Percentiles rank a stretch among this genome's conserved stretches.
These are phyloP conservation scores for Podarcis raffonei DNA, from an alignment of 2,113 vertebrate species.

Conservation along the genomic window DNA sequence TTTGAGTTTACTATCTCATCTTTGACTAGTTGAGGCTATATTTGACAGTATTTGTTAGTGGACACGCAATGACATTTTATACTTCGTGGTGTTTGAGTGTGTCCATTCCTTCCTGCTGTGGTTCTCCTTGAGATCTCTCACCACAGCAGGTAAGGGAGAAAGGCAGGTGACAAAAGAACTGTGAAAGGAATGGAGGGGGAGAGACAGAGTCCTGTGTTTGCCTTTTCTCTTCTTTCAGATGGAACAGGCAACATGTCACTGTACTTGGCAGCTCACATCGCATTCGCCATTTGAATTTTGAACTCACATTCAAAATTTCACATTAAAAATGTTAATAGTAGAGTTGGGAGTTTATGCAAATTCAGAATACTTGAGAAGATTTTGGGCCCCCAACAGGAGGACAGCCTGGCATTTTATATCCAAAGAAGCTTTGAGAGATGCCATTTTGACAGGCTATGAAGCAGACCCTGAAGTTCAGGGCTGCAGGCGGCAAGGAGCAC, in stretches of 20 bases:
- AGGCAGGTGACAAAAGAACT: not conserved
- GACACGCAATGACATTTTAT: not conserved
- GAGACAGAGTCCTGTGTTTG: not conserved
- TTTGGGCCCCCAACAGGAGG: too few relatives aligned
- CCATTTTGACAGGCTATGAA: not conserved
- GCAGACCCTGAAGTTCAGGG: not conserved
- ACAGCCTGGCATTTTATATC: not conserved
- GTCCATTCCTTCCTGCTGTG: not conserved
- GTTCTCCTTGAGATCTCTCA: not conserved
- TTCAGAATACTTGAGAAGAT: not conserved
- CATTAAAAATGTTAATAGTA: not conserved
- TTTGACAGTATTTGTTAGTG: too few relatives aligned
- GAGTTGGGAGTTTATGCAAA: not conserved
- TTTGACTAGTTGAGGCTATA: not conserved
- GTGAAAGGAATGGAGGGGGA: not conserved
- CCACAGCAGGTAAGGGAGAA: not conserved
- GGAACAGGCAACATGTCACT: not conserved
- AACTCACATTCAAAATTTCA: not conserved
- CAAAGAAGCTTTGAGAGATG: not conserved
- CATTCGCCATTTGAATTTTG: not conserved
- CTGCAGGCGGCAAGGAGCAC: not conserved
- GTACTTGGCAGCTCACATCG: not conserved
- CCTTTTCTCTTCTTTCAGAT: not conserved
- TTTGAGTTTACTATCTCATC: not conserved
- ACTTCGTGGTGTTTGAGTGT: not conserved